These are phyloP conservation scores for Parauchenoglanis ngamensis DNA, from an alignment of 2,797 vertebrate species.

Conservation along the genomic window DNA sequence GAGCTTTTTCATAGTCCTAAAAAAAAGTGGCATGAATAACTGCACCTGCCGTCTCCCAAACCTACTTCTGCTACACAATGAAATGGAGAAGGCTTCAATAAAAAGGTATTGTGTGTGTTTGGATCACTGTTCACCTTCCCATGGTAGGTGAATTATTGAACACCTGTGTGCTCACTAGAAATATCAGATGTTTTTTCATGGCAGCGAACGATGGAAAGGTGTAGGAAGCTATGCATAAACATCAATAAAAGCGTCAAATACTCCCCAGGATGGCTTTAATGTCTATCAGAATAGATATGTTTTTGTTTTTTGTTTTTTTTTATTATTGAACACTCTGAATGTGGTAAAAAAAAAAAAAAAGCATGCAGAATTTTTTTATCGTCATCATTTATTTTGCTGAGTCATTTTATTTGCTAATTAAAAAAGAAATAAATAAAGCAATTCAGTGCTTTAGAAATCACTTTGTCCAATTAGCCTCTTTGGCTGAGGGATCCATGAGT, in stretches of 20 bases:
- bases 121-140: constrained; percentile 55
- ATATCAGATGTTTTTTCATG: constrained; percentile 56
- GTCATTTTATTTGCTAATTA: neutral
- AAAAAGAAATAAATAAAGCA: constrained; percentile 7
- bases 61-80: constrained; percentile 51
- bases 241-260: constrained; percentile 39
- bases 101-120: constrained; percentile 56
- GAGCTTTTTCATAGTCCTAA: constrained; percentile 22
- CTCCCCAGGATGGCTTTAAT: constrained; percentile 17
- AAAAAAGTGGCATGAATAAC: constrained; percentile 46
- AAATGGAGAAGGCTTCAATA: constrained; percentile 52
- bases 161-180: constrained; percentile 52
- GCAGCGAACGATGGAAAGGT: constrained; percentile 27
- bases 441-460: constrained; percentile 34
- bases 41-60: constrained; percentile 50
- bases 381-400: neutral
- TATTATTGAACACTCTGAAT: neutral
- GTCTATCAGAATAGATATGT: neutral
- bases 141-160: constrained; percentile 60
- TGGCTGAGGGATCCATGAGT: constrained; percentile 44
- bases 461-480: constrained; percentile 51
- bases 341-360: neutral
- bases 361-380: neutral
- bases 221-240: constrained; percentile 41
- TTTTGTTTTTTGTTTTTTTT: neutral